These are phyloP conservation scores for Tetanocera ferruginea DNA, from an alignment of 2,888 invertebrate species.

Conservation along the genomic window DNA sequence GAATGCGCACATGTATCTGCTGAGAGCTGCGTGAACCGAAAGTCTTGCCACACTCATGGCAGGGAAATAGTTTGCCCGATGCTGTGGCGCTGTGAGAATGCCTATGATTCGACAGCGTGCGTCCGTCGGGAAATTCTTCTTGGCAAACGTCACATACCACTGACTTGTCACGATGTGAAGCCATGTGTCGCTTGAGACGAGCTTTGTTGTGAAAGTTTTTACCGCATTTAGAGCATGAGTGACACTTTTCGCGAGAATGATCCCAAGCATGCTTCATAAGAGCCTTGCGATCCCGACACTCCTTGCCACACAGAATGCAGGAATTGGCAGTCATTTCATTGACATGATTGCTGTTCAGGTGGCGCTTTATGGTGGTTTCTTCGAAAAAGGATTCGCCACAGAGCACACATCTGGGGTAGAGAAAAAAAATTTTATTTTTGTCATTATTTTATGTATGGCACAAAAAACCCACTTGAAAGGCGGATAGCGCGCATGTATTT, in stretches of 20 bases:
- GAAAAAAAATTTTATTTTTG: background rate
- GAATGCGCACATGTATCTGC: constrained; percentile 88
- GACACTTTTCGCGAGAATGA: constrained; percentile 76
- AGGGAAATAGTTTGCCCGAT: constrained; percentile 80
- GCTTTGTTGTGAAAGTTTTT: constrained; percentile 81
- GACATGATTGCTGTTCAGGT: constrained; percentile 75
- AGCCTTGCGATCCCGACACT: constrained; percentile 78
- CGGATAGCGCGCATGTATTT: constrained; percentile 78
- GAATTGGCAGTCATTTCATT: constrained; percentile 76
- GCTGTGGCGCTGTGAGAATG: constrained; percentile 74
- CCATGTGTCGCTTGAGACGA: constrained; percentile 76
- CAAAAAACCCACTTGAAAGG: constrained; percentile 70
- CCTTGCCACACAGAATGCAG: constrained; percentile 77
- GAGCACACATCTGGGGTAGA: constrained; percentile 72
- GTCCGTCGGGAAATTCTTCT: constrained; percentile 79
- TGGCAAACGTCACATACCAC: constrained; percentile 80
- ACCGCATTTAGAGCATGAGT: constrained; percentile 77
- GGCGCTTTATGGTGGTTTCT: constrained; percentile 76
- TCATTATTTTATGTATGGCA: too few species aligned
- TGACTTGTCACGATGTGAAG: constrained; percentile 79
- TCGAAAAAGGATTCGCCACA: constrained; percentile 77
- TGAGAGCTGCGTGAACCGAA: constrained; percentile 88
- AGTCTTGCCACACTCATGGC: constrained; percentile 86
- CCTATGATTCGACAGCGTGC: constrained; percentile 78
- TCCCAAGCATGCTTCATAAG: constrained; percentile 79